Evolutionary conservation across 2,113 vertebrate species (phyloP).

Genomic region (Ptyas mucosa): DNA sequence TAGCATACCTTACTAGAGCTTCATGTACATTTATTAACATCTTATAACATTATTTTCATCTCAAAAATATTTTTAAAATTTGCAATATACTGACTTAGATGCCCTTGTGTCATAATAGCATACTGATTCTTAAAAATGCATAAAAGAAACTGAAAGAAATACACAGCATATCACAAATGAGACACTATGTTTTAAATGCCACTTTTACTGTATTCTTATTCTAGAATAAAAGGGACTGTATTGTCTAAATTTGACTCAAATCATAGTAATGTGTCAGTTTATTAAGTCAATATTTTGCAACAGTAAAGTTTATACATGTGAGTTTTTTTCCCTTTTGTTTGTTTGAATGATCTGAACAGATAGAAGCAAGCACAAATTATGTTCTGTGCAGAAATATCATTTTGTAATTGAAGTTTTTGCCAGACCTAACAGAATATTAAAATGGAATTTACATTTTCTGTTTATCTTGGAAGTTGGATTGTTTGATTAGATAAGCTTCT

Average conservation of each 20-base stretch:
- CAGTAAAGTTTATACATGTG: neutral
- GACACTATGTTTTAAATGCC: neutral
- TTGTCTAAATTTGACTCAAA: neutral
- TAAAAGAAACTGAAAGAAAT: neutral
- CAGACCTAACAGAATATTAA: conserved; percentile 1
- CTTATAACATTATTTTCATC: neutral
- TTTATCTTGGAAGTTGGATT: neutral
- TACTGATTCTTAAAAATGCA: neutral
- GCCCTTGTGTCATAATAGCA: neutral
- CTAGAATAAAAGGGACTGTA: neutral
- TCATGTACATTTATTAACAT: neutral
- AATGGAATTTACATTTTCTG: neutral
- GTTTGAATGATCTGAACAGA: neutral
- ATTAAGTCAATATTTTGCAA: neutral
- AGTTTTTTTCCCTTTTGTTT: neutral
- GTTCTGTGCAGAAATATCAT: neutral
- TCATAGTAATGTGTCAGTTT: neutral
- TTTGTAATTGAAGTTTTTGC: neutral
- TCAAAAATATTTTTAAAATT: neutral
- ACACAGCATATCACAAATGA: neutral
- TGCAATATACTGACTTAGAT: neutral
- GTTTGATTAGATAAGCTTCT: neutral
- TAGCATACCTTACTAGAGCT: neutral
- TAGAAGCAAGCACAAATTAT: neutral
- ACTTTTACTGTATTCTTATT: neutral